phyloP scores from a whole-genome alignment of 1,140 invertebrate genomes.

The Luehdorfia chinensis region DNA sequence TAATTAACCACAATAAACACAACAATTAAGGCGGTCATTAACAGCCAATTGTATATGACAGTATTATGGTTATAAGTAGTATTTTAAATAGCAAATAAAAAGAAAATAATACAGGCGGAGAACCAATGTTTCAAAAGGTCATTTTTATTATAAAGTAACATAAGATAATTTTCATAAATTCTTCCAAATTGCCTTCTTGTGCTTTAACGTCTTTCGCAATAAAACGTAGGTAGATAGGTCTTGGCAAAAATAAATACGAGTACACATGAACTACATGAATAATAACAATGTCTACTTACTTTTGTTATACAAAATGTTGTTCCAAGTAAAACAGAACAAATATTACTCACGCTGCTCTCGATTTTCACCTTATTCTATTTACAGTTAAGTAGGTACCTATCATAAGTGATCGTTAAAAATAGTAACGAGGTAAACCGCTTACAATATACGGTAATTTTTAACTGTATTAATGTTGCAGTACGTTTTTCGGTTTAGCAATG shows the following conservation, averaged over 20 bases:
- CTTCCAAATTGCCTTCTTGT: too few species aligned
- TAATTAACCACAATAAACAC: slow-evolving; percentile 1
- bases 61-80: background rate
- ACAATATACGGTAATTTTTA: slow-evolving; percentile 12
- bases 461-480: slow-evolving; percentile 3
- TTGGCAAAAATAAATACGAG: too few species aligned
- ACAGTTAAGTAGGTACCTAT: slow-evolving; percentile 21
- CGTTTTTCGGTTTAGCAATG: slow-evolving; percentile 8
- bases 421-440: slow-evolving; percentile 13
- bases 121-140: too few species aligned
- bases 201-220: too few species aligned
- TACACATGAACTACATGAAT: too few species aligned
- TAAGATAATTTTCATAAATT: too few species aligned
- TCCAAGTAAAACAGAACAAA: slow-evolving; percentile 1
- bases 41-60: background rate
- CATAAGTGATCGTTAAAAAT: slow-evolving; percentile 22
- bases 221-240: too few species aligned
- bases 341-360: slow-evolving; percentile 7
- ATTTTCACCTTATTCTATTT: slow-evolving; percentile 22
- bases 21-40: background rate
- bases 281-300: too few species aligned
- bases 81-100: background rate
- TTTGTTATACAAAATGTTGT: slow-evolving; percentile 10
- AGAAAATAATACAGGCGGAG: too few species aligned
- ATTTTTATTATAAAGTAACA: too few species aligned